phyloP scores from a whole-genome alignment of 2,888 invertebrate genomes.

The Seladonia tumulorum region DNA sequence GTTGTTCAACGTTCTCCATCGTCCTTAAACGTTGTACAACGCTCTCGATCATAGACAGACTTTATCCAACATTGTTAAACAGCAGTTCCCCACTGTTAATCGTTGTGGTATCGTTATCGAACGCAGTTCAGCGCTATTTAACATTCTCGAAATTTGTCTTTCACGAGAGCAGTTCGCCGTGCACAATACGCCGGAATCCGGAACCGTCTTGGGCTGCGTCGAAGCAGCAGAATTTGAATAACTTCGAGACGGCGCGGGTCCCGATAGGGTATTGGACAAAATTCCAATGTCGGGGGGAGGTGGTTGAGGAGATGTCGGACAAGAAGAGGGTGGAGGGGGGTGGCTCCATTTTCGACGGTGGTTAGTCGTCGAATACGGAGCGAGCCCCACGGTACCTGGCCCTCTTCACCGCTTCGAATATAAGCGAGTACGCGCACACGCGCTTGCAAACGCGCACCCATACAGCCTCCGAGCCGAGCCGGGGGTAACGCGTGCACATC shows the following conservation, averaged over 20 bases:
- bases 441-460: slow-evolving; percentile 7
- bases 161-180: background rate
- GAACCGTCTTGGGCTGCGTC: slow-evolving; percentile 51
- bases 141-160: too few relatives aligned
- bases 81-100: too few relatives aligned
- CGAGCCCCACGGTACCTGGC: slow-evolving; percentile 56
- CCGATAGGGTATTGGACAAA: slow-evolving; percentile 65
- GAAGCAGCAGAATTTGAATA: slow-evolving; percentile 74
- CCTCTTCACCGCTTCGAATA: slow-evolving; percentile 47
- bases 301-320: slow-evolving; percentile 14
- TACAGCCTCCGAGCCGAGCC: slow-evolving; percentile 17
- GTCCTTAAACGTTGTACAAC: too few relatives aligned
- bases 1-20: too few relatives aligned
- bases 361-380: slow-evolving; percentile 61
- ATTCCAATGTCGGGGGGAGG: slow-evolving; percentile 6
- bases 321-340: slow-evolving; percentile 58
- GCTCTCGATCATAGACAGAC: too few relatives aligned
- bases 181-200: background rate
- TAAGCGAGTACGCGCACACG: slow-evolving; percentile 29
- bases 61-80: background rate
- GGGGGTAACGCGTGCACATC: slow-evolving; percentile 51
- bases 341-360: slow-evolving; percentile 62
- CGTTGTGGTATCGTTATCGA: too few relatives aligned
- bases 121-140: too few relatives aligned
- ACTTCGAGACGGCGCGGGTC: slow-evolving; percentile 14